Conservation (phyloP, 1,140 invertebrate species). For the Psilanteris sp. region DNA sequence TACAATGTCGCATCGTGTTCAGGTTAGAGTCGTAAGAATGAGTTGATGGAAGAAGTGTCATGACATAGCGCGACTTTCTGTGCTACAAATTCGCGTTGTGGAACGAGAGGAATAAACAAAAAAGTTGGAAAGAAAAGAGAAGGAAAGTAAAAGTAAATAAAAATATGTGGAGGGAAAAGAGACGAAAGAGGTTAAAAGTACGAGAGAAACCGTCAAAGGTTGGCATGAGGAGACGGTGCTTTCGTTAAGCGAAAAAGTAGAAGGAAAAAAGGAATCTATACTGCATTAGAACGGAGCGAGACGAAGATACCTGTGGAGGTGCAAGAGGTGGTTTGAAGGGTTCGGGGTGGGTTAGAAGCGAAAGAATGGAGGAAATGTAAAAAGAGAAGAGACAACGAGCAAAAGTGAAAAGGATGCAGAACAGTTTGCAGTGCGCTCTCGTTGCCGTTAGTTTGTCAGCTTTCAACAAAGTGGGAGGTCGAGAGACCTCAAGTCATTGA, state of each 20-base stretch:
- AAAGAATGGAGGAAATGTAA: conserved; percentile 33
- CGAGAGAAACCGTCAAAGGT: conserved; percentile 54
- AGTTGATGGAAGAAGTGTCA: conserved; percentile 60
- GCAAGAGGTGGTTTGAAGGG: conserved; percentile 31
- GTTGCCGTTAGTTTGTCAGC: conserved; percentile 64
- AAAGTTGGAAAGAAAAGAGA: conserved; percentile 27
- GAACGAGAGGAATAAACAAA: conserved; percentile 38
- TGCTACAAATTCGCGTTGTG: conserved; percentile 42
- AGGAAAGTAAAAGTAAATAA: conserved; percentile 4
- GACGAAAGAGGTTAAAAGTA: conserved; percentile 47
- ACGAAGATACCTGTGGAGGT: conserved; percentile 51
- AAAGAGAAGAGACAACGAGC: conserved; percentile 10
- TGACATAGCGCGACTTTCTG: conserved; percentile 46
- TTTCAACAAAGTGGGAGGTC: conserved; percentile 61
- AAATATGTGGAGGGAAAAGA: conserved; percentile 1
- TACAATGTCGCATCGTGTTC: conserved; percentile 35
- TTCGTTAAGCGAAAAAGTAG: conserved; percentile 62
- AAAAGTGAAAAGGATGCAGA: conserved; percentile 28
- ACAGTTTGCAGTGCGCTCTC: conserved; percentile 52
- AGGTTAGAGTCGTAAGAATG: conserved; percentile 48
- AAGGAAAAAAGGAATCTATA: conserved; percentile 47
- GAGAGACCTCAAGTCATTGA: conserved; percentile 62
- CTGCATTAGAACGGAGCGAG: conserved; percentile 46
- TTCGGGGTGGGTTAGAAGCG: conserved; percentile 15
- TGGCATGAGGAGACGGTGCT: conserved; percentile 47